Conservation (phyloP, 2,888 invertebrate genomes). For the Hanleya hanleyi region DNA sequence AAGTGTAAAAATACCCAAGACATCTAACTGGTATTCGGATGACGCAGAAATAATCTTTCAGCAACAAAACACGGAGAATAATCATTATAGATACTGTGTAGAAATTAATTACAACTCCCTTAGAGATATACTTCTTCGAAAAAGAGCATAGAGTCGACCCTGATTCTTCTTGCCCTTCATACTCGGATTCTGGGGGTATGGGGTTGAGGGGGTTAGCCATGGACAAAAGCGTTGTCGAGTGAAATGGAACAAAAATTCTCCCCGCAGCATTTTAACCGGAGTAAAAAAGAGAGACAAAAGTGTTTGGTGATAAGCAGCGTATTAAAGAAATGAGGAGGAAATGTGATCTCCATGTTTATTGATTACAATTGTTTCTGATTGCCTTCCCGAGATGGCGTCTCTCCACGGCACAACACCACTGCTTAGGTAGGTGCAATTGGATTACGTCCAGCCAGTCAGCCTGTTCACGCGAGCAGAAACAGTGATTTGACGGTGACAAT, state of each 20-base stretch:
- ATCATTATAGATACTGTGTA: too few relatives aligned
- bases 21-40: too few relatives aligned
- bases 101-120: too few relatives aligned
- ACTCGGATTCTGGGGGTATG: too few relatives aligned
- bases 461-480: slow-evolving; percentile 12
- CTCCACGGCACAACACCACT: slow-evolving; percentile 1
- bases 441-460: slow-evolving; percentile 6
- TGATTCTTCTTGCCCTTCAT: too few relatives aligned
- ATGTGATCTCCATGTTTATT: slow-evolving; percentile 3
- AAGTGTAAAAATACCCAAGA: too few relatives aligned
- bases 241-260: background rate
- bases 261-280: too few relatives aligned
- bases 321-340: background rate
- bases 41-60: too few relatives aligned
- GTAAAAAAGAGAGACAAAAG: slow-evolving; percentile 3
- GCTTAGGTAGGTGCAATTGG: slow-evolving; percentile 13
- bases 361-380: background rate
- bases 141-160: too few relatives aligned
- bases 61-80: too few relatives aligned
- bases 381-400: background rate
- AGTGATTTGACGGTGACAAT: slow-evolving; percentile 9
- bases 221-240: background rate
- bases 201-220: background rate
- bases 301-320: slow-evolving; percentile 1
- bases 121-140: too few relatives aligned